Conservation (phyloP, 2,888 invertebrate genomes). For the Mystacides longicornis region DNA sequence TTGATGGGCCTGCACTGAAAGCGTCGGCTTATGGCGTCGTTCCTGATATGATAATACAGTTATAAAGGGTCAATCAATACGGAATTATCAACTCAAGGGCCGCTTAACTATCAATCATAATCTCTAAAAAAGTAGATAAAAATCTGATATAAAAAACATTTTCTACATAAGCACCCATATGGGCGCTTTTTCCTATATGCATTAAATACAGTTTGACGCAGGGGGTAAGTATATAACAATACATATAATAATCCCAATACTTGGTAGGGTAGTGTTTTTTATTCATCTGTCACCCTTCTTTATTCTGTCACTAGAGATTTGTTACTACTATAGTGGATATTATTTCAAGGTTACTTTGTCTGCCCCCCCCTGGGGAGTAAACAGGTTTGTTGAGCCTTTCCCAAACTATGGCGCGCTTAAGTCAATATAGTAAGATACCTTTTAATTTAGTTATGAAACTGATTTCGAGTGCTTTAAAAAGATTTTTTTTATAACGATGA, state of each 20-base stretch:
- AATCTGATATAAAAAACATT: too few relatives aligned
- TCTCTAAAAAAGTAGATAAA: too few relatives aligned
- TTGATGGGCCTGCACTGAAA: too few relatives aligned
- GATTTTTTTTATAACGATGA: too few relatives aligned
- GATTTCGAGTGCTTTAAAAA: too few relatives aligned
- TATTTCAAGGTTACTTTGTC: conserved; percentile 2
- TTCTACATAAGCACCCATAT: neutral
- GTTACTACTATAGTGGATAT: neutral
- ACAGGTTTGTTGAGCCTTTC: neutral
- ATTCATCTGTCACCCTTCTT: conserved; percentile 2
- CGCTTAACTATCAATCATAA: too few relatives aligned
- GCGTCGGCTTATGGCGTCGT: too few relatives aligned
- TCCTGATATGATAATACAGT: too few relatives aligned
- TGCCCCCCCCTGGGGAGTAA: neutral
- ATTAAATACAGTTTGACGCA: neutral
- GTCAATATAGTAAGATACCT: neutral
- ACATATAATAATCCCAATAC: neutral
- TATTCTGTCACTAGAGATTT: conserved; percentile 1
- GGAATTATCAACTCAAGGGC: too few relatives aligned
- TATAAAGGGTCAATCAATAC: too few relatives aligned
- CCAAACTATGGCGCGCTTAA: neutral
- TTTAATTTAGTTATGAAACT: neutral
- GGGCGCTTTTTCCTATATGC: neutral
- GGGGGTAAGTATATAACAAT: neutral
- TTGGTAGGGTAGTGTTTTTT: neutral